Conservation (phyloP, 2,113 vertebrate species). For the Chaenogobius annularis region DNA sequence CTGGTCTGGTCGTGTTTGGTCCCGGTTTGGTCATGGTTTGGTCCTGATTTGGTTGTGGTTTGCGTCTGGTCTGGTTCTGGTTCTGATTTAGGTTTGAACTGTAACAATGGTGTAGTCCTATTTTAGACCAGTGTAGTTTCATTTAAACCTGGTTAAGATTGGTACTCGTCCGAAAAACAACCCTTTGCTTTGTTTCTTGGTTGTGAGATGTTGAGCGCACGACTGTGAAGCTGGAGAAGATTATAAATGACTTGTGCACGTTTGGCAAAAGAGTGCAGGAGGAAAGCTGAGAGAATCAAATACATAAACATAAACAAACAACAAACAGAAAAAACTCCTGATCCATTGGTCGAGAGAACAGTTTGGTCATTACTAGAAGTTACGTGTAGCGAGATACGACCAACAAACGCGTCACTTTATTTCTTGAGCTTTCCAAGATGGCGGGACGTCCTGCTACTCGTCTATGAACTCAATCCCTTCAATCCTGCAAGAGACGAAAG, state of each 20-base stretch:
- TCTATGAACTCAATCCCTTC: constrained; percentile 70
- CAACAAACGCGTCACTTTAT: constrained; percentile 2
- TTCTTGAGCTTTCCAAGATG: constrained; percentile 13
- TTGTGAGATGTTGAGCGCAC: background rate
- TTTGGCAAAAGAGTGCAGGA: background rate
- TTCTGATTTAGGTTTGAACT: too few relatives aligned
- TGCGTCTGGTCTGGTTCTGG: too few relatives aligned
- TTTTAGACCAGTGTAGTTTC: too few relatives aligned
- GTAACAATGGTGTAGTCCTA: too few relatives aligned
- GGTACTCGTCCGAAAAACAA: too few relatives aligned
- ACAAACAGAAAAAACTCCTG: background rate
- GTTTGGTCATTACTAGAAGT: background rate
- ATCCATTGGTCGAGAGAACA: background rate
- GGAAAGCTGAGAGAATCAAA: background rate
- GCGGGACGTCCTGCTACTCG: constrained; percentile 48
- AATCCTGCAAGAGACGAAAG: constrained; percentile 57
- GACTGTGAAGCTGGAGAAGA: background rate
- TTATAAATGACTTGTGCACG: background rate
- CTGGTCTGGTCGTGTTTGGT: too few relatives aligned
- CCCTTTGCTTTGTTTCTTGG: too few relatives aligned
- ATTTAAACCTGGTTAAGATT: too few relatives aligned
- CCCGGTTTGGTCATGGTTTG: too few relatives aligned
- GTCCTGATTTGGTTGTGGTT: too few relatives aligned
- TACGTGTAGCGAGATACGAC: background rate
- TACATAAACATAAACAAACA: background rate